Evolutionary conservation across 2,888 invertebrate genomes (phyloP).

Genomic region (Scaptomyza polygonia): DNA sequence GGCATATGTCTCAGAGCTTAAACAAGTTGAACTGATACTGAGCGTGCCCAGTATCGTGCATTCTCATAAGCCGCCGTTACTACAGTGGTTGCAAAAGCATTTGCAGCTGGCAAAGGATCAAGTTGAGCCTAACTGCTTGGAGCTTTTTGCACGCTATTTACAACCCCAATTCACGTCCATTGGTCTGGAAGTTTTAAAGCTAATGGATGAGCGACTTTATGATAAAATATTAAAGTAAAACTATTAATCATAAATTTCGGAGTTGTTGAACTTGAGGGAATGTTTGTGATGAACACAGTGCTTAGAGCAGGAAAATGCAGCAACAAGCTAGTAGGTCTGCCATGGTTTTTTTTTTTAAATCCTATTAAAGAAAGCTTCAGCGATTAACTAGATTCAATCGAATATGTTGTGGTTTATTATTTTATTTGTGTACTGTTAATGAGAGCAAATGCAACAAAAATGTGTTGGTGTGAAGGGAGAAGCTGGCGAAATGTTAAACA

Average conservation of each 20-base stretch:
- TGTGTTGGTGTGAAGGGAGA: conserved; percentile 45
- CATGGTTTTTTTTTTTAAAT: not conserved
- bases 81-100: conserved; percentile 85
- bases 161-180: conserved; percentile 93
- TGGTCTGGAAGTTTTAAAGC: conserved; percentile 93
- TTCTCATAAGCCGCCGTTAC: conserved; percentile 96
- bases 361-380: too few species aligned
- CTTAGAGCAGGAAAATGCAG: not conserved
- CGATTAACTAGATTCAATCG: not conserved
- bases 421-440: conserved; percentile 81
- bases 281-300: too few species aligned
- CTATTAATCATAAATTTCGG: too few species aligned
- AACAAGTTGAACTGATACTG: conserved; percentile 87
- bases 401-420: conserved; percentile 36
- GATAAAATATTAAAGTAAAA: conserved; percentile 14
- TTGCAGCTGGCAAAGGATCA: conserved; percentile 83
- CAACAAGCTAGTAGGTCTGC: not conserved
- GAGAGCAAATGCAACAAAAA: conserved; percentile 71
- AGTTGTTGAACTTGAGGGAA: too few species aligned
- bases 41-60: conserved; percentile 96
- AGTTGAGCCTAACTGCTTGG: conserved; percentile 87
- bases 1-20: conserved; percentile 73
- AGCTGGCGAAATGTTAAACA: conserved; percentile 70
- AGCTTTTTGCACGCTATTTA: conserved; percentile 96
- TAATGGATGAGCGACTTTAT: conserved; percentile 87